phyloP scores from a whole-genome alignment of 2,113 vertebrate species.

The Hystrix brachyura region DNA sequence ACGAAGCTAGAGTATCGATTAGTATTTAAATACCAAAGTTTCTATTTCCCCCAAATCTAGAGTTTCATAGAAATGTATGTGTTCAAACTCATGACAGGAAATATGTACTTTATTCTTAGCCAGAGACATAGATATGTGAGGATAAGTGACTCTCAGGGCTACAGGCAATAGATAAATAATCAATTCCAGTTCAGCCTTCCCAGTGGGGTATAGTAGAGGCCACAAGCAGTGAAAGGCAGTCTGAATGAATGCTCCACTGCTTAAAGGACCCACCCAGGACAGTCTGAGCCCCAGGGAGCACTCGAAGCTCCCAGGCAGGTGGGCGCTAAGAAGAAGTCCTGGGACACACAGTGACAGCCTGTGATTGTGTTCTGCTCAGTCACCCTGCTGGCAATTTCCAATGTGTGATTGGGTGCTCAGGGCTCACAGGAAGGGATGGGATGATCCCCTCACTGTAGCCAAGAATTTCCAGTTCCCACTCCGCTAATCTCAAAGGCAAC shows the following conservation, averaged over 20 bases:
- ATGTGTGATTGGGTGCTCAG: background rate
- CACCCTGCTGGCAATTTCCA: background rate
- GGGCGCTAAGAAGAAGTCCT: background rate
- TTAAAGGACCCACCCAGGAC: background rate
- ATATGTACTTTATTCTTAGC: background rate
- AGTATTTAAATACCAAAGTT: slow-evolving; percentile 37
- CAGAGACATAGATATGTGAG: background rate
- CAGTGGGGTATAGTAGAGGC: background rate
- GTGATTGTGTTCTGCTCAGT: background rate
- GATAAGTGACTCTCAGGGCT: background rate
- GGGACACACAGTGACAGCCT: background rate
- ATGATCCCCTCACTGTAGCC: background rate
- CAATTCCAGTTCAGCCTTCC: background rate
- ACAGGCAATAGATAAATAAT: background rate
- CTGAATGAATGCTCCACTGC: background rate
- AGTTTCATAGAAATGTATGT: background rate
- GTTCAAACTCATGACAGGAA: background rate
- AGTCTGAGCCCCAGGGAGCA: background rate
- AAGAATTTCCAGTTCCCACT: background rate
- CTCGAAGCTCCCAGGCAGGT: slow-evolving; percentile 11
- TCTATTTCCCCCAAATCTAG: background rate
- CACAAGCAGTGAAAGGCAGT: background rate
- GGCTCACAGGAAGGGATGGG: background rate
- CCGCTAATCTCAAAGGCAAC: background rate
- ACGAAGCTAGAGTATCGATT: background rate